Evolutionary conservation across 2,113 vertebrate species (phyloP).

Genomic region (Ageneiosus marmoratus): DNA sequence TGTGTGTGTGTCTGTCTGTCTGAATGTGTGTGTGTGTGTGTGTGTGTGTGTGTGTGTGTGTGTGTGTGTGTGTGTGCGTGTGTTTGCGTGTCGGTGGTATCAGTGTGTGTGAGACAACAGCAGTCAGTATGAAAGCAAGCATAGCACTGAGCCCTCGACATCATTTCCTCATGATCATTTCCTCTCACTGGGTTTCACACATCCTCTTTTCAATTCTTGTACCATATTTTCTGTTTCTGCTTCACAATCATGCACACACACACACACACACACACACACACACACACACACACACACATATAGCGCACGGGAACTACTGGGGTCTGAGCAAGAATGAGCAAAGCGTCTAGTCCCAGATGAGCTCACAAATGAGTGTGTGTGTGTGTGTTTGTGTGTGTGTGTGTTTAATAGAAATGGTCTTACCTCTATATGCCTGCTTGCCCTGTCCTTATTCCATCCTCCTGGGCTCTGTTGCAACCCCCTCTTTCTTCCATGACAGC

Average conservation of each 20-base stretch:
- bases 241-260: constrained; percentile 2
- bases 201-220: constrained; percentile 51
- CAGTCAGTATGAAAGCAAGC: constrained; percentile 36
- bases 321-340: not conserved
- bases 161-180: constrained; percentile 58
- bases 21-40: too few relatives aligned
- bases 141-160: constrained; percentile 49
- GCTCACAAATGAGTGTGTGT: not conserved
- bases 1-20: too few relatives aligned
- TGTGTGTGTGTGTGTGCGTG: not conserved
- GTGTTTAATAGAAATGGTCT: constrained; percentile 45
- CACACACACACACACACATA: constrained; percentile 10
- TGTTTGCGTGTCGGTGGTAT: not conserved
- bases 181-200: constrained; percentile 48
- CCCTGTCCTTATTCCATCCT: constrained; percentile 70
- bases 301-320: not conserved
- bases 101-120: constrained; percentile 27
- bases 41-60: not conserved
- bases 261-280: constrained; percentile 4
- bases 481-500: constrained; percentile 72
- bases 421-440: constrained; percentile 70
- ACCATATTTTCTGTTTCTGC: constrained; percentile 28
- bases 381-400: not conserved
- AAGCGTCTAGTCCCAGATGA: not conserved
- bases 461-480: constrained; percentile 67